Evolutionary conservation across 2,888 invertebrate genomes (phyloP).

Genomic region (Elegia similella): DNA sequence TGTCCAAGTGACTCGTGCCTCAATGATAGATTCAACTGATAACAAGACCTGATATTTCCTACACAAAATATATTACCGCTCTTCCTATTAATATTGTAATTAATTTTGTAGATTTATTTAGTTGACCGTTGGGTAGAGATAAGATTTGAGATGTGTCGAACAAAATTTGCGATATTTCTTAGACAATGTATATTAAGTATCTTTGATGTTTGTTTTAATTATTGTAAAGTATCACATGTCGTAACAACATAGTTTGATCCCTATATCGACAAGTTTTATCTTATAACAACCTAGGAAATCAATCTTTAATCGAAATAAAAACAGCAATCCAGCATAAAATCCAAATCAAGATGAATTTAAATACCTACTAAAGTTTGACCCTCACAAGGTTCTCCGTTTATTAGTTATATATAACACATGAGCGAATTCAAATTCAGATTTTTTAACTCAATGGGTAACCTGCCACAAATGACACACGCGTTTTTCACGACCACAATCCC

Average conservation of each 20-base stretch:
- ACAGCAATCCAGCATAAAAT: no score
- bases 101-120: constrained; percentile 15
- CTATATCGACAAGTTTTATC: no score
- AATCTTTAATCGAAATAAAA: no score
- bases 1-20: constrained; percentile 28
- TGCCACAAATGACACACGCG: background rate
- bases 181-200: background rate
- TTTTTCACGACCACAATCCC: background rate
- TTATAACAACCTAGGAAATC: no score
- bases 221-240: no score
- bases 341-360: no score
- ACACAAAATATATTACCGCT: constrained; percentile 6
- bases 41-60: constrained; percentile 14
- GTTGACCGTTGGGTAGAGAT: constrained; percentile 14
- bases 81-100: constrained; percentile 14
- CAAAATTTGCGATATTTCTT: background rate
- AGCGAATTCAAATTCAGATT: background rate
- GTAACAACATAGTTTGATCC: no score
- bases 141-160: constrained; percentile 18
- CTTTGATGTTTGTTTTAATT: no score
- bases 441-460: background rate
- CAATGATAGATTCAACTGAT: constrained; percentile 20
- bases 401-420: background rate
- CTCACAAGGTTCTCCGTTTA: no score
- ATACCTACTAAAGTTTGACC: no score